Base-by-base conservation (phyloP, 2,797 vertebrate genomes). In the Sebastiscus albofasciatus region DNA sequence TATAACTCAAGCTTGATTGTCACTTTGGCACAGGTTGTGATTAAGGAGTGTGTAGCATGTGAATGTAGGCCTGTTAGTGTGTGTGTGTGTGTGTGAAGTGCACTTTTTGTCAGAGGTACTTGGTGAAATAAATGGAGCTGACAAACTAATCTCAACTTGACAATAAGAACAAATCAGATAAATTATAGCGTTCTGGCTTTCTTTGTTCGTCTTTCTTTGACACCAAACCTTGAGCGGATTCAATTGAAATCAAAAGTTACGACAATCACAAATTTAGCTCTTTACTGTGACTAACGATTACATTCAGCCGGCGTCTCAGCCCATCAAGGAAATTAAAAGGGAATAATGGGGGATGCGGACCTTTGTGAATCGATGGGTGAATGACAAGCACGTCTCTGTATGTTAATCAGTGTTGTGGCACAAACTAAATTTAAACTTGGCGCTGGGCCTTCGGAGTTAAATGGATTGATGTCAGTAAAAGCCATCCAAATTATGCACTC, bases 131-230 rank as follows among this genome's bases (percentile, higher is more conserved):
- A 91, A 89, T 62, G 33, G 71, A 84, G 79, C 87, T 90, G 92
- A 90, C 91, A 93, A 89, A 88, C 67, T 67, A 73, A 49, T 82
- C 82, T 22, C 79, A 80, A 83, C 78, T 79, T 8, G 60, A 82
- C 64, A 84, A 86, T 80, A 82, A 86, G 77, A 81, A 73, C 49
- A 71, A 66, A 87, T 86, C 67, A 60, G 77, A 88, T 79, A 80
- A 90, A 93, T 93, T 81, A 91, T 89, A 90, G 85, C 62, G 65
- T 81, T 91, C 79, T 27, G 81, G 59, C 56, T 66, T 55, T 76
- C 76, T 89, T 91, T 93, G 82, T 89, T 72, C 67, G 0, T 72
- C 26, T 77, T 79, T 20, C 33, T 85, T 77, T 77, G 60, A 79
- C 72, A 76, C 33, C 29, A 83, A 84, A 85, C 31, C 26, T 86